Evolutionary conservation across 2,888 invertebrate species (phyloP).

Genomic region (Metallyticus violacea): DNA sequence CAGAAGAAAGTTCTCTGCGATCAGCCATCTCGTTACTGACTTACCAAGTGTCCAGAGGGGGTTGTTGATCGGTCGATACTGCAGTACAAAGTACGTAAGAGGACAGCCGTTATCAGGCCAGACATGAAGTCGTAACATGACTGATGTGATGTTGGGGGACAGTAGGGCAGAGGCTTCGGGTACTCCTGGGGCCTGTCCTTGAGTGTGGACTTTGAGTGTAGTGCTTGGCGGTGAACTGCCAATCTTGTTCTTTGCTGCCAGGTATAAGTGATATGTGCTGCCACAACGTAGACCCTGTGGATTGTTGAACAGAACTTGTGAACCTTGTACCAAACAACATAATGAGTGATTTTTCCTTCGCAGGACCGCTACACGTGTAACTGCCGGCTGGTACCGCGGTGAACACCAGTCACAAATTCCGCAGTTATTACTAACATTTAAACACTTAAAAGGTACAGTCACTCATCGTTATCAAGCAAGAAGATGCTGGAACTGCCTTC

Average conservation of each 20-base stretch:
- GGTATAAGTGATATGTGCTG: constrained; percentile 67
- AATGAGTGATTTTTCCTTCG: too few species aligned
- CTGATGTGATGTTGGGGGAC: constrained; percentile 68
- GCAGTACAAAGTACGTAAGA: constrained; percentile 65
- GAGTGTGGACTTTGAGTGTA: constrained; percentile 64
- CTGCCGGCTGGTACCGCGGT: too few species aligned
- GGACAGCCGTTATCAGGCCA: constrained; percentile 76
- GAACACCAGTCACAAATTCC: too few species aligned
- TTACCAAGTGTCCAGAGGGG: constrained; percentile 66
- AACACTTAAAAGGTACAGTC: too few species aligned
- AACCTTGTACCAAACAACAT: too few species aligned
- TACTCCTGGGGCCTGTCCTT: constrained; percentile 68
- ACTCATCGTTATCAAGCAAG: too few species aligned
- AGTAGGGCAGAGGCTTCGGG: constrained; percentile 62
- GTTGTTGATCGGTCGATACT: constrained; percentile 62
- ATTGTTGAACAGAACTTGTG: too few species aligned
- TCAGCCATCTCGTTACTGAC: background rate
- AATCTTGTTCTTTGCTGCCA: constrained; percentile 69
- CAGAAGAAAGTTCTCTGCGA: too few species aligned
- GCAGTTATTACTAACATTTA: too few species aligned
- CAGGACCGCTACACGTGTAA: too few species aligned
- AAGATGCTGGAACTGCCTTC: too few species aligned
- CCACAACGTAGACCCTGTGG: constrained; percentile 64
- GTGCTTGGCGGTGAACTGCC: constrained; percentile 68
- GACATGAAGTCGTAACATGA: constrained; percentile 61